Percentiles rank a stretch among this genome's conserved stretches.
Conservation (phyloP, 2,888 invertebrate genomes). For the Yponomeuta evonymella region DNA sequence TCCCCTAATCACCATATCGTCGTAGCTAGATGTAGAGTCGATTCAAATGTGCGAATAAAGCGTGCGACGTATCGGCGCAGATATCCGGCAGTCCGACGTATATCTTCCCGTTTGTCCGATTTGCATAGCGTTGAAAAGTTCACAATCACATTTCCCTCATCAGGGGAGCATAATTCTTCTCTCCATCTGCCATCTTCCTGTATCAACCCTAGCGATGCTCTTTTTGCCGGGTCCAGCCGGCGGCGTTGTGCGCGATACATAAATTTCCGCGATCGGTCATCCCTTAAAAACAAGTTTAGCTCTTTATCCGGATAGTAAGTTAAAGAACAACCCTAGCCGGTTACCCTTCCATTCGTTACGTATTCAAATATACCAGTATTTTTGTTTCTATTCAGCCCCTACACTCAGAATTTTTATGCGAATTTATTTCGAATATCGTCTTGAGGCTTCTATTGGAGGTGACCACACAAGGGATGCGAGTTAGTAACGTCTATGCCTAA, state of each 20-base stretch:
- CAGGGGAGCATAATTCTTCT: slow-evolving; percentile 73
- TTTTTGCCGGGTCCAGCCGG: slow-evolving; percentile 65
- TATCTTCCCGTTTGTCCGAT: slow-evolving; percentile 61
- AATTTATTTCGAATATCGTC: neutral
- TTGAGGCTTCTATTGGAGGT: neutral
- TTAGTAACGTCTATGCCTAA: slow-evolving; percentile 41
- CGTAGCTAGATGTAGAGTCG: slow-evolving; percentile 22
- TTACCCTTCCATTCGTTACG: slow-evolving; percentile 70
- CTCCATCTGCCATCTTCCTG: slow-evolving; percentile 73
- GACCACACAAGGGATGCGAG: slow-evolving; percentile 3
- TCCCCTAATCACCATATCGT: slow-evolving; percentile 18
- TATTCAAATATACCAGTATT: slow-evolving; percentile 72
- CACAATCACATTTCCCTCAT: slow-evolving; percentile 74
- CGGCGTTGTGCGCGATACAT: slow-evolving; percentile 72
- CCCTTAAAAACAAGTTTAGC: slow-evolving; percentile 76
- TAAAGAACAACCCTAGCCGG: slow-evolving; percentile 58
- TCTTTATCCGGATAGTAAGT: slow-evolving; percentile 71
- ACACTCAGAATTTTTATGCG: neutral
- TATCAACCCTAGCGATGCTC: slow-evolving; percentile 64
- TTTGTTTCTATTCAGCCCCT: slow-evolving; percentile 39
- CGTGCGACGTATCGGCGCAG: slow-evolving; percentile 40
- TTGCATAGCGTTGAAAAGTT: slow-evolving; percentile 73
- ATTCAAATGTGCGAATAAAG: slow-evolving; percentile 54
- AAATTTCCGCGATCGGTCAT: slow-evolving; percentile 75
- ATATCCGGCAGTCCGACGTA: slow-evolving; percentile 47